Percentiles rank a stretch among this genome's conserved stretches.
phyloP scores from a whole-genome alignment of 2,113 vertebrate genomes.

The Sphyrna mokarran region DNA sequence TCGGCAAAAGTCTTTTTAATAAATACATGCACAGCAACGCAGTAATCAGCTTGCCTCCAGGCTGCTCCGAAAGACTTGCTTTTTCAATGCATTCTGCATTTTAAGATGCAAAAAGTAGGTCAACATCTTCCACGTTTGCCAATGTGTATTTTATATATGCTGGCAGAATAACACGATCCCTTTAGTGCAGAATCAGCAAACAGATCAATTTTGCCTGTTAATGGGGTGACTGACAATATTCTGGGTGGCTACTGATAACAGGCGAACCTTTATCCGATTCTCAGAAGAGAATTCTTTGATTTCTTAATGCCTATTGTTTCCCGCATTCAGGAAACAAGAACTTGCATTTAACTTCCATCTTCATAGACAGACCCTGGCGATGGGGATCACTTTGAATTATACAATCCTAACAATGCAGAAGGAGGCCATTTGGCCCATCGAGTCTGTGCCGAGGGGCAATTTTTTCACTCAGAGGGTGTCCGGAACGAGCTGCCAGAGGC shows the following conservation, averaged over 20 bases:
- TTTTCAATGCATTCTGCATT: neutral
- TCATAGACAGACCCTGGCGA: neutral
- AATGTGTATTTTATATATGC: neutral
- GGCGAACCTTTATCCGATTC: neutral
- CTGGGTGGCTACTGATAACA: neutral
- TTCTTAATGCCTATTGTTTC: neutral
- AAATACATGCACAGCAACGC: neutral
- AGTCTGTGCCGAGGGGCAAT: too few species aligned
- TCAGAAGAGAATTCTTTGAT: neutral
- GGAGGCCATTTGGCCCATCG: too few species aligned
- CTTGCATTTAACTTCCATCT: neutral
- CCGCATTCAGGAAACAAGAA: neutral
- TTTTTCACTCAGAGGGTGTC: too few species aligned
- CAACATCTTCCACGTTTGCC: neutral
- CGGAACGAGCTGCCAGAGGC: too few species aligned
- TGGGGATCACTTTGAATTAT: neutral
- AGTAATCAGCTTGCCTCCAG: neutral
- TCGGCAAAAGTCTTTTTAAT: neutral
- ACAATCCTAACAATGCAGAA: too few species aligned
- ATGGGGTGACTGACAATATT: neutral
- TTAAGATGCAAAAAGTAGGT: slow-evolving; percentile 2
- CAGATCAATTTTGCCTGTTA: neutral
- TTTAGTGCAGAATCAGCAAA: neutral
- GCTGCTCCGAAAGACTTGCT: neutral
- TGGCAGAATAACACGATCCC: neutral